Evolutionary conservation across 2,797 vertebrate genomes (phyloP).

Genomic region (Acanthurus tractus): DNA sequence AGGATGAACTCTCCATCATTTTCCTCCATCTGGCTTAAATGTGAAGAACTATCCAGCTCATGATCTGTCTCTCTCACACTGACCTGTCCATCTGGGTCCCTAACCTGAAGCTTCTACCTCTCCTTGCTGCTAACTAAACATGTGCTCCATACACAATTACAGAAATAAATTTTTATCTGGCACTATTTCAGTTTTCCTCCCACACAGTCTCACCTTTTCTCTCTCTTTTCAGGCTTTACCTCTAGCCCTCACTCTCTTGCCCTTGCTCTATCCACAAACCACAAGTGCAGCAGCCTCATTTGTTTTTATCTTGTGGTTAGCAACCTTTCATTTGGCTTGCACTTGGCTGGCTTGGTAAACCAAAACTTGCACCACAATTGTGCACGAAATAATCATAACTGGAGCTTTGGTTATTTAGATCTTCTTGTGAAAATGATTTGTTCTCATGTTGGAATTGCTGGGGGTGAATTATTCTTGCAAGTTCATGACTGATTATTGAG

Average conservation of each 20-base stretch:
- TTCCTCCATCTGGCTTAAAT: slow-evolving; percentile 45
- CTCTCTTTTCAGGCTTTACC: slow-evolving; percentile 46
- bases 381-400: slow-evolving; percentile 25
- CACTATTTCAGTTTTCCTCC: slow-evolving; percentile 55
- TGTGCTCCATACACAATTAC: slow-evolving; percentile 69
- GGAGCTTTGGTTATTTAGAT: slow-evolving; percentile 17
- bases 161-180: slow-evolving; percentile 56
- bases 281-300: slow-evolving; percentile 59
- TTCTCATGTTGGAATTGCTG: neutral
- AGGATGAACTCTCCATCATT: slow-evolving; percentile 44
- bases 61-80: slow-evolving; percentile 53
- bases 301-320: slow-evolving; percentile 71
- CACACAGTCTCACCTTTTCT: slow-evolving; percentile 46
- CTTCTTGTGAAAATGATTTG: neutral
- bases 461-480: slow-evolving; percentile 8
- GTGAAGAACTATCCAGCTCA: slow-evolving; percentile 58
- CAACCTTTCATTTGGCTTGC: slow-evolving; percentile 53
- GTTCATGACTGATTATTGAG: slow-evolving; percentile 27
- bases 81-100: slow-evolving; percentile 63
- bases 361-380: neutral
- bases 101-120: slow-evolving; percentile 58
- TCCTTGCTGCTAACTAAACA: slow-evolving; percentile 51
- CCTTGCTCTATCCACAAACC: slow-evolving; percentile 54
- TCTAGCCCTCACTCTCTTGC: slow-evolving; percentile 28
- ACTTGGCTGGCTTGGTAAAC: slow-evolving; percentile 36